A percentile compares a stretch with the other conserved stretches of the same genome.
These are phyloP conservation scores for Ophion ellenae DNA, from an alignment of 2,888 invertebrate genomes.

Conservation along the genomic window DNA sequence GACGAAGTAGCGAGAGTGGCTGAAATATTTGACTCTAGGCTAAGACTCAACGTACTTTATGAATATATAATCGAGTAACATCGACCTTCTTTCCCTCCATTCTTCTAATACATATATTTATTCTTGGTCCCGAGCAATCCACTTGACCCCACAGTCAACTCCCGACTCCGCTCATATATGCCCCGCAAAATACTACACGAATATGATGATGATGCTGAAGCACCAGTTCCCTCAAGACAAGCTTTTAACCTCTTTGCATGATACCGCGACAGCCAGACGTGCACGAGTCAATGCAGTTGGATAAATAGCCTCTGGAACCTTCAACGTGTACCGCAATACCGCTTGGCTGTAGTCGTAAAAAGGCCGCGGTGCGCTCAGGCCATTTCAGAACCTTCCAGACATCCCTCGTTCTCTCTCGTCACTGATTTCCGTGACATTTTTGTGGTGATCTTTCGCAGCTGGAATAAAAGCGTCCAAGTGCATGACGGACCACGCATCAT, in stretches of 20 bases:
- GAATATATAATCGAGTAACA: conserved; percentile 52
- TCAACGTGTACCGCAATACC: background rate
- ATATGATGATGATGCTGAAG: conserved; percentile 56
- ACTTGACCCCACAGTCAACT: conserved; percentile 58
- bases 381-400: background rate
- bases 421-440: background rate
- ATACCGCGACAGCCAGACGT: conserved; percentile 47
- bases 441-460: background rate
- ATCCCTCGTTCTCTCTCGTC: too few relatives aligned
- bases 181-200: conserved; percentile 46
- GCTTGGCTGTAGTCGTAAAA: background rate
- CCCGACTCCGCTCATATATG: conserved; percentile 20
- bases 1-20: background rate
- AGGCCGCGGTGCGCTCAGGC: background rate
- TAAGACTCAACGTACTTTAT: conserved; percentile 24
- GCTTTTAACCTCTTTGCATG: conserved; percentile 60
- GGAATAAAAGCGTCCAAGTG: background rate
- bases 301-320: conserved; percentile 28
- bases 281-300: conserved; percentile 41
- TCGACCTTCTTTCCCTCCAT: conserved; percentile 37
- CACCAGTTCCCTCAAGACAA: conserved; percentile 38
- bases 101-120: conserved; percentile 60
- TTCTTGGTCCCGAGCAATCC: conserved; percentile 61
- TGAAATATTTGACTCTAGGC: conserved; percentile 50
- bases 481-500: too few relatives aligned